Conservation (phyloP, 2,113 vertebrate species). For the Hypanus sabinus region DNA sequence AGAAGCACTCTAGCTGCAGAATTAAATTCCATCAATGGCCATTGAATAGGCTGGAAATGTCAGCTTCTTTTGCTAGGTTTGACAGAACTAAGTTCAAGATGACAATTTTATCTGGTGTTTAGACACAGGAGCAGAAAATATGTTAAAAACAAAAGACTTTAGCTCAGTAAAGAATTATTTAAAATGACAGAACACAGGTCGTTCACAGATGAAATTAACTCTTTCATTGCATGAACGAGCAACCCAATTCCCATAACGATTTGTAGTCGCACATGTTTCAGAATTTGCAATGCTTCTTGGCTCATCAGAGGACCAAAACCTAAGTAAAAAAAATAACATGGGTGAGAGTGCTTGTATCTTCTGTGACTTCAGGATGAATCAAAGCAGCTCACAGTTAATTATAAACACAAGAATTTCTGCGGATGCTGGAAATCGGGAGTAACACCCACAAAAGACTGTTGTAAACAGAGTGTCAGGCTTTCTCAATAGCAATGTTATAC, state of each 20-base stretch:
- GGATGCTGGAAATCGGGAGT: too few relatives aligned
- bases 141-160: not conserved
- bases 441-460: too few relatives aligned
- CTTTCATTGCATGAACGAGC: not conserved
- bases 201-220: conserved; percentile 13
- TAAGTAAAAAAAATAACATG: not conserved
- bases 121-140: not conserved
- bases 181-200: not conserved
- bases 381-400: not conserved
- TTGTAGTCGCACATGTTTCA: not conserved
- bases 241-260: not conserved
- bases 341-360: not conserved
- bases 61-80: not conserved
- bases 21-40: not conserved
- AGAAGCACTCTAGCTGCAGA: not conserved
- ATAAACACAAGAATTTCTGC: too few relatives aligned
- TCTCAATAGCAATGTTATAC: too few relatives aligned
- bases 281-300: not conserved
- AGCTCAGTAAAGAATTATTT: not conserved
- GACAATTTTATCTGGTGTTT: not conserved
- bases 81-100: not conserved
- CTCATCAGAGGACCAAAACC: not conserved
- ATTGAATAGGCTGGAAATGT: not conserved
- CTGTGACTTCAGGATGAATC: not conserved
- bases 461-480: too few relatives aligned